Percentiles rank a stretch among this genome's conserved stretches.
Evolutionary conservation across 2,113 vertebrate genomes (phyloP).

Genomic region (Callithrix jacchus): DNA sequence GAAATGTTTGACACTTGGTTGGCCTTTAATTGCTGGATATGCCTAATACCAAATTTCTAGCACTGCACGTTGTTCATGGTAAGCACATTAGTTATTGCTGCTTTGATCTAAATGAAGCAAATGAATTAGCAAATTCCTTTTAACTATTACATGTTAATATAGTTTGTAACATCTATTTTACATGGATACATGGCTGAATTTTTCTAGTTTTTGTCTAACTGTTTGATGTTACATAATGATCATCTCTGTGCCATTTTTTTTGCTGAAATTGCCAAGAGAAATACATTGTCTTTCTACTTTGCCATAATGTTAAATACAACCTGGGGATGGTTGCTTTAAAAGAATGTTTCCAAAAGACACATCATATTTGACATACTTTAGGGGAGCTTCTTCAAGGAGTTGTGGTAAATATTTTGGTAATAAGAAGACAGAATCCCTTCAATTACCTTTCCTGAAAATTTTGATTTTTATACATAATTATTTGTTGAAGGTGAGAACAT

Average conservation of each 20-base stretch:
- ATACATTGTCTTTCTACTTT: not conserved
- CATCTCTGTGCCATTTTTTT: not conserved
- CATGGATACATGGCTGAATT: not conserved
- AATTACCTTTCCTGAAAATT: conserved; percentile 19
- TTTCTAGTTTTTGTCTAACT: not conserved
- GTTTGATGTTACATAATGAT: not conserved
- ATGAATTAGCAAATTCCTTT: not conserved
- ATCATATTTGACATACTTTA: conserved; percentile 10
- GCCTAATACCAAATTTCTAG: not conserved
- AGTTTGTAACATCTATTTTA: not conserved
- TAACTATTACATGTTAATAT: not conserved
- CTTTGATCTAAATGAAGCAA: not conserved
- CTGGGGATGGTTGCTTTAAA: not conserved
- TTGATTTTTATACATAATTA: not conserved
- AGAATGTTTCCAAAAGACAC: not conserved
- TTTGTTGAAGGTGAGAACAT: not conserved
- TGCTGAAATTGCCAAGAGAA: not conserved
- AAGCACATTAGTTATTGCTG: not conserved
- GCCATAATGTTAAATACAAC: not conserved
- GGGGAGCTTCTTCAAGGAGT: not conserved
- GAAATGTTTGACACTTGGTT: not conserved
- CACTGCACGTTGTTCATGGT: not conserved
- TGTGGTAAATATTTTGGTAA: not conserved
- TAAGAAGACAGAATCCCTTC: not conserved
- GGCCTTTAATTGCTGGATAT: not conserved